Evolutionary conservation across 1,140 invertebrate genomes (phyloP).

Genomic region (Drosophila ohnishii): DNA sequence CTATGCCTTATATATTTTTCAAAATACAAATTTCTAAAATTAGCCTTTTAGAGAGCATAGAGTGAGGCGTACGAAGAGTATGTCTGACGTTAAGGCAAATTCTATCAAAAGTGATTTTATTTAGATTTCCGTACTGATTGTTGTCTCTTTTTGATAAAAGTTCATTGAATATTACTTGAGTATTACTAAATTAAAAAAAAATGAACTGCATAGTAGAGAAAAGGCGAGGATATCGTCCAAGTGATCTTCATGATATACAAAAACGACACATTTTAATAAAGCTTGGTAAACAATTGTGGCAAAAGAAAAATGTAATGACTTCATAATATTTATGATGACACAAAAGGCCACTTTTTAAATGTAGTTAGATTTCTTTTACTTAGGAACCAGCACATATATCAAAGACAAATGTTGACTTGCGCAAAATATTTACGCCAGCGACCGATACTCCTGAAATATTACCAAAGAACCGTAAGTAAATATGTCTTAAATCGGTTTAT

Average conservation of each 20-base stretch:
- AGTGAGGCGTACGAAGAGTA: slow-evolving; percentile 7
- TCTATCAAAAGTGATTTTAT: slow-evolving; percentile 7
- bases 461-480: slow-evolving; percentile 87
- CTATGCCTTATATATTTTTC: slow-evolving; percentile 1
- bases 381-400: slow-evolving; percentile 83
- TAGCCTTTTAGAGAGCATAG: slow-evolving; percentile 27
- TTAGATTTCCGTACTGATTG: slow-evolving; percentile 1
- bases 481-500: background rate
- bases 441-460: slow-evolving; percentile 88
- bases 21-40: slow-evolving; percentile 34
- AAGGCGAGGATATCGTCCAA: slow-evolving; percentile 91
- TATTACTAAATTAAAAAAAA: slow-evolving; percentile 1
- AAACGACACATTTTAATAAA: slow-evolving; percentile 91
- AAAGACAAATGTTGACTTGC: slow-evolving; percentile 87
- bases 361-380: slow-evolving; percentile 23
- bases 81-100: slow-evolving; percentile 1
- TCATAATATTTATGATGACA: slow-evolving; percentile 3
- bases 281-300: slow-evolving; percentile 85
- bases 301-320: slow-evolving; percentile 60
- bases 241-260: slow-evolving; percentile 90
- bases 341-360: slow-evolving; percentile 9
- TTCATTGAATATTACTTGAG: background rate
- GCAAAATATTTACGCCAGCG: slow-evolving; percentile 93
- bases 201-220: slow-evolving; percentile 77
- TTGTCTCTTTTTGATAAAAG: background rate